Evolutionary conservation across 2,797 vertebrate species (phyloP).

Genomic region (Enoplosus armatus): DNA sequence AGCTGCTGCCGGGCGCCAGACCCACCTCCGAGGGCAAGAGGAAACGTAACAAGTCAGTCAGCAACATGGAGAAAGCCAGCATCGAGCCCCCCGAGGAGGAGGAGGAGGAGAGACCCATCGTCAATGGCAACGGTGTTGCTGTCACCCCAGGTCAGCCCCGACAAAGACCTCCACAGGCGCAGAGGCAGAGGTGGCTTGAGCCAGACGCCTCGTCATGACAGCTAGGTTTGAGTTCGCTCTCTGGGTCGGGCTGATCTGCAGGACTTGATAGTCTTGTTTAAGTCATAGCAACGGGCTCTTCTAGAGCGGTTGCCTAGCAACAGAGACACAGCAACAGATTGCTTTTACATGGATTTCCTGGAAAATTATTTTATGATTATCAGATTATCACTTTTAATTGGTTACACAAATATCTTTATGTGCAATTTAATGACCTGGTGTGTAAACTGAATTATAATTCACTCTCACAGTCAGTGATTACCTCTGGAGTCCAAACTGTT

Average conservation of each 20-base stretch:
- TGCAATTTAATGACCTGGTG: slow-evolving; percentile 18
- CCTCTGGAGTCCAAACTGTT: slow-evolving; percentile 28
- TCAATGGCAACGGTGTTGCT: slow-evolving; percentile 93
- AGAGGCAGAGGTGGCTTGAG: slow-evolving; percentile 19
- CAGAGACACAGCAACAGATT: slow-evolving; percentile 54
- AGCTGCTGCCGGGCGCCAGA: slow-evolving; percentile 95
- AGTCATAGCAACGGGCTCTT: slow-evolving; percentile 43
- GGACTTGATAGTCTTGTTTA: slow-evolving; percentile 36
- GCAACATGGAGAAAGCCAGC: slow-evolving; percentile 98
- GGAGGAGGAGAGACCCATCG: slow-evolving; percentile 94
- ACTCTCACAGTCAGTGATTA: slow-evolving; percentile 9
- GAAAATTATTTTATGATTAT: slow-evolving; percentile 46
- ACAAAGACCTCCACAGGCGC: slow-evolving; percentile 23
- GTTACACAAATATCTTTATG: slow-evolving; percentile 46
- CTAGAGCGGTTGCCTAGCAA: slow-evolving; percentile 69
- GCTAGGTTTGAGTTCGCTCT: slow-evolving; percentile 34
- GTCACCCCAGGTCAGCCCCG: slow-evolving; percentile 93
- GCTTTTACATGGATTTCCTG: slow-evolving; percentile 38
- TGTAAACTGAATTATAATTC: slow-evolving; percentile 27
- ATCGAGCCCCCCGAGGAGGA: slow-evolving; percentile 96
- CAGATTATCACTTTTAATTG: slow-evolving; percentile 57
- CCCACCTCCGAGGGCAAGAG: slow-evolving; percentile 96
- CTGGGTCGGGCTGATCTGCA: slow-evolving; percentile 23
- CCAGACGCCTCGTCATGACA: slow-evolving; percentile 16
- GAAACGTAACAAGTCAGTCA: slow-evolving; percentile 98